Conservation (phyloP, 2,113 vertebrate genomes). For the Anhinga anhinga region DNA sequence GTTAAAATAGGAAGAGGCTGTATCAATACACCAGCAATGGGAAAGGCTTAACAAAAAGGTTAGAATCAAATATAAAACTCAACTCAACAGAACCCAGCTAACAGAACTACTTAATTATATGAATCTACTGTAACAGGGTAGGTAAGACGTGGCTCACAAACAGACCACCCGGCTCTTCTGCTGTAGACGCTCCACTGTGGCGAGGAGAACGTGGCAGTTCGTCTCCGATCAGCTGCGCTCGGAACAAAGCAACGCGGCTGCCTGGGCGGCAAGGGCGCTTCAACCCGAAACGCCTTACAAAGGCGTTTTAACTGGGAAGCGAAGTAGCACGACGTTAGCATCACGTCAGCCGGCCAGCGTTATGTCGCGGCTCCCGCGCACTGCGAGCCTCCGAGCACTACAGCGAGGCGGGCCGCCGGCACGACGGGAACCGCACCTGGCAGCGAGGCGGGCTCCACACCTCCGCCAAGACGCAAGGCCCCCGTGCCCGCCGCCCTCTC, state of each 20-base stretch:
- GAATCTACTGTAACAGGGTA: fast-evolving
- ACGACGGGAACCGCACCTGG: fast-evolving
- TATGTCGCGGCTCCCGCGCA: fast-evolving
- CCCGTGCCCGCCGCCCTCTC: fast-evolving
- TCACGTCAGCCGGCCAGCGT: fast-evolving
- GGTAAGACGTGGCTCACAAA: not conserved
- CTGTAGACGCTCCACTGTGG: fast-evolving
- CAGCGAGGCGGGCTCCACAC: not conserved
- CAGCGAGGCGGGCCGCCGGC: not conserved
- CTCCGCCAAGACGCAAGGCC: fast-evolving
- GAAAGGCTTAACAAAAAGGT: not conserved
- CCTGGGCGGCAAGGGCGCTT: not conserved
- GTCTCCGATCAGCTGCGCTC: not conserved
- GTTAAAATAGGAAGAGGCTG: fast-evolving
- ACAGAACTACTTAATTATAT: not conserved
- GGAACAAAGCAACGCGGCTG: fast-evolving
- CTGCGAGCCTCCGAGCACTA: fast-evolving
- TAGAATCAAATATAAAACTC: not conserved
- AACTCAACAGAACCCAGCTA: not conserved
- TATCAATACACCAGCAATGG: fast-evolving
- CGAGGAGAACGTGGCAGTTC: not conserved
- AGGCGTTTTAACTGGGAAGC: not conserved
- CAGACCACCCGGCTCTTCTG: not conserved
- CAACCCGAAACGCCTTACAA: not conserved
- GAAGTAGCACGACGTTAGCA: fast-evolving